Base-by-base conservation (phyloP, 2,888 invertebrate genomes). In the Volucella zonaria region DNA sequence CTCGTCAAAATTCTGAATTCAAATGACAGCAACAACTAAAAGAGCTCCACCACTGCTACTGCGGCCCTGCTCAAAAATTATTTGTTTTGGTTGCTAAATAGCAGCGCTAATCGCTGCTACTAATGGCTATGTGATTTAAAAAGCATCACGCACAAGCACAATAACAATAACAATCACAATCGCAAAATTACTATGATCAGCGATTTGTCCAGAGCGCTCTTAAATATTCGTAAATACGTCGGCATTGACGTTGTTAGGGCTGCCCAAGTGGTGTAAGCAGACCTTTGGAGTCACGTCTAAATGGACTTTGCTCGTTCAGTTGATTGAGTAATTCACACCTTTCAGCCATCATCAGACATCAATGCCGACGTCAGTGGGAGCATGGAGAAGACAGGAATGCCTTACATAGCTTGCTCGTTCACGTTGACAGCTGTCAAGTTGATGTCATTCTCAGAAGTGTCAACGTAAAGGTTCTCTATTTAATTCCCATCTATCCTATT, bases 51-150 rank as follows among this genome's bases (percentile, higher is more conserved):
- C 59, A 23, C 52, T 43, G 54, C 42, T 52, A 56, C 12, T 56
- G 45, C 18, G 38, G 38, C 49, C 49, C 42, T 31, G 58, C 51
- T 42, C 45, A 49, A 54, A 62, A 75, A 59, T 61, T 68, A 59
- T 75, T 80, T 80, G 56, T 70, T 80, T 75, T 75, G 51, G 62
- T 68, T 68, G 62, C 45, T 64, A 62, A 80, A 75, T 56, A 49
- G 23, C 10, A 49, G 23, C 68, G 75, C 62, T 70, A 75, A 75
- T 75, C 58, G 70, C 64, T 54, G 12, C 15, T 40, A 54, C 74
- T 40, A 74, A 64, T 64, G 62, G 40, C 47, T 64, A 12, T 1
- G 47, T 42, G 74, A 31, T 31, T 31, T 40, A 10, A 66, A 56
- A 64, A 40, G 47, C 54, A 49, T 47, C 47, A 12, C 54, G 54